phyloP scores from a whole-genome alignment of 2,797 vertebrate species.

The Helarctos malayanus region DNA sequence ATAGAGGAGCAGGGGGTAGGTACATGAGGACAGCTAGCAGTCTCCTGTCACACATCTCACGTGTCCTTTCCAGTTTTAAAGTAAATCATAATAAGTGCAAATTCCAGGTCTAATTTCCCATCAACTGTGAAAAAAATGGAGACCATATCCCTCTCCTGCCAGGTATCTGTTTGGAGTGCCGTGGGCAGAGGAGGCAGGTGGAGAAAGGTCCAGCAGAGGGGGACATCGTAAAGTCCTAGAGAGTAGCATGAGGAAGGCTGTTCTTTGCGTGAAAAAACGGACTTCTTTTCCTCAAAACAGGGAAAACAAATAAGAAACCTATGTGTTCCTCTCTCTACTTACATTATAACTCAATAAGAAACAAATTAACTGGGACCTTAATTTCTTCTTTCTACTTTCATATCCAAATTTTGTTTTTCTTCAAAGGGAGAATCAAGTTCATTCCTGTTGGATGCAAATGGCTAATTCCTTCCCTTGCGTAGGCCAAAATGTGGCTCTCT shows the following conservation, averaged over 20 bases:
- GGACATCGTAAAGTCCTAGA: background rate
- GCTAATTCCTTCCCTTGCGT: background rate
- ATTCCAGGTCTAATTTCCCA: background rate
- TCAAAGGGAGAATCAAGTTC: background rate
- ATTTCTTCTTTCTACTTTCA: background rate
- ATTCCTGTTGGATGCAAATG: slow-evolving; percentile 12
- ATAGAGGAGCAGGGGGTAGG: too few relatives aligned
- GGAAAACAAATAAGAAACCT: background rate
- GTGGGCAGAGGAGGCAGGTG: background rate
- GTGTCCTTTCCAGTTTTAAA: background rate
- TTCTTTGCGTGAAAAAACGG: background rate
- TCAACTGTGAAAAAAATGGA: background rate
- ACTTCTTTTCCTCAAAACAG: background rate
- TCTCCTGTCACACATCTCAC: background rate
- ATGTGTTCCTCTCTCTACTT: background rate
- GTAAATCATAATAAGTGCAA: background rate
- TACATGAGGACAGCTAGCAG: background rate
- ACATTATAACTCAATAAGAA: background rate
- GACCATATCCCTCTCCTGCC: background rate
- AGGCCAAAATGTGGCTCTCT: background rate
- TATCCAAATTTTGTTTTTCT: slow-evolving; percentile 1
- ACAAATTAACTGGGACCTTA: background rate
- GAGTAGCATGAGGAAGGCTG: background rate
- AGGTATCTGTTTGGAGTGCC: background rate
- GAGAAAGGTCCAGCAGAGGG: background rate